A percentile compares a stretch with the other conserved stretches of the same genome.
Evolutionary conservation across 2,113 vertebrate species (phyloP).

Genomic region (Indicator indicator): DNA sequence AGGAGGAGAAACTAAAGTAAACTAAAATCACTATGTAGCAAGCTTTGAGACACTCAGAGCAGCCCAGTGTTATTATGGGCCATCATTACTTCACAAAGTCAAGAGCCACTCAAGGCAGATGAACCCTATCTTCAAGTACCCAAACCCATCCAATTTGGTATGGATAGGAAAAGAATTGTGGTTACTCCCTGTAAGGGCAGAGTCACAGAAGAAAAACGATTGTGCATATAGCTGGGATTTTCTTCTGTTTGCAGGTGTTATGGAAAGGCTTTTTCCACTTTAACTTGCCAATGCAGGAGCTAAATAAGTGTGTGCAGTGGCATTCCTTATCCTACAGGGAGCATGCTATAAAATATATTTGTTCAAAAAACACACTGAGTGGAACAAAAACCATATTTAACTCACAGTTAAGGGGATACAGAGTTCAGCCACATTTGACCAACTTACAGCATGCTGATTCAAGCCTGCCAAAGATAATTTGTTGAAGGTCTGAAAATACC

Average conservation of each 20-base stretch:
- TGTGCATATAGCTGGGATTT: not conserved
- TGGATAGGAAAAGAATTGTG: not conserved
- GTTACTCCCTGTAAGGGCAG: not conserved
- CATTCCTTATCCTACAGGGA: not conserved
- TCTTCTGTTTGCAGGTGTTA: slow-evolving; percentile 2
- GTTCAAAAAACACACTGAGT: not conserved
- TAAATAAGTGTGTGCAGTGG: not conserved
- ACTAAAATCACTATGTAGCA: not conserved
- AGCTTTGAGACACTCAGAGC: not conserved
- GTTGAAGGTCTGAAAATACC: not conserved
- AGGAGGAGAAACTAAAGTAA: not conserved
- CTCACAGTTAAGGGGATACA: not conserved
- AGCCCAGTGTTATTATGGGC: not conserved
- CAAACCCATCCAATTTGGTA: not conserved
- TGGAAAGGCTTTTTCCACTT: slow-evolving; percentile 21
- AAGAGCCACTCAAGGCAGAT: not conserved
- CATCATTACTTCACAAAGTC: not conserved
- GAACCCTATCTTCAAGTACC: not conserved
- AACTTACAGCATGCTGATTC: not conserved
- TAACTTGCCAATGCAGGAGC: not conserved
- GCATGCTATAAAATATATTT: not conserved
- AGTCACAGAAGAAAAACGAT: not conserved
- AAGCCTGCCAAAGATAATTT: not conserved
- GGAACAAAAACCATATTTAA: not conserved
- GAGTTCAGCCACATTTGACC: not conserved